Evolutionary conservation across 2,888 invertebrate genomes (phyloP), one percentile per base, ranked within the genome.

Genomic region (Platyscelio sp.): DNA sequence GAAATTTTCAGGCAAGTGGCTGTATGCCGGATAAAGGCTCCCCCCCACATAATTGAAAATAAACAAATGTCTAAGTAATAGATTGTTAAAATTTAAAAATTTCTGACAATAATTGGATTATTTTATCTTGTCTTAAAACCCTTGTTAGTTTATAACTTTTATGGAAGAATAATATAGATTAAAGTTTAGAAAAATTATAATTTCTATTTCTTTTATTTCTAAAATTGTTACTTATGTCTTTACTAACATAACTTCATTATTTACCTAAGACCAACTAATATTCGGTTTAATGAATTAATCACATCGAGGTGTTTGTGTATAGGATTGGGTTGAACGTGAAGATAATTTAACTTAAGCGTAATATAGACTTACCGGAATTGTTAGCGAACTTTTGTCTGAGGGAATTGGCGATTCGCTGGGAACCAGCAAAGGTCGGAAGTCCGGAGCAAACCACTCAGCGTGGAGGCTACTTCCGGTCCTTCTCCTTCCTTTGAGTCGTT

Each of bases 381-480:
- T 85, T 90, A 87, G 91, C 91, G 85, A 93, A 92, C 87, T 91
- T 93, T 85, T 93, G 93, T 90, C 91, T 89, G 89, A 93, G 92
- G 91, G 93, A 92, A 76, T 80, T 92, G 89, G 93, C 93, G 89
- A 94, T 91, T 88, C 93, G 94, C 90, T 93, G 94, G 91, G 93
- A 92, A 90, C 92, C 92, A 91, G 92, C 92, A 88, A 93, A 89
- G 88, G 91, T 90, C 88, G 93, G 93, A 89, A 94, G 91, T 90
- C 93, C 93, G 88, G 93, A 93, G 89, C 87, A 94, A 87, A 77
- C 91, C 91, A 87, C 92, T 93, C 92, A 94, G 89, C 65, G 92
- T 94, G 65, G 93, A 90, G 83, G 91, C 90, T 83, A 92, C 90
- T 91, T 93, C 92, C 86, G 91, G 87, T 86, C 80, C 89, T 77